These are phyloP conservation scores for Brachyrhaphis roseni DNA, from an alignment of 2,797 vertebrate species.

Conservation along the genomic window DNA sequence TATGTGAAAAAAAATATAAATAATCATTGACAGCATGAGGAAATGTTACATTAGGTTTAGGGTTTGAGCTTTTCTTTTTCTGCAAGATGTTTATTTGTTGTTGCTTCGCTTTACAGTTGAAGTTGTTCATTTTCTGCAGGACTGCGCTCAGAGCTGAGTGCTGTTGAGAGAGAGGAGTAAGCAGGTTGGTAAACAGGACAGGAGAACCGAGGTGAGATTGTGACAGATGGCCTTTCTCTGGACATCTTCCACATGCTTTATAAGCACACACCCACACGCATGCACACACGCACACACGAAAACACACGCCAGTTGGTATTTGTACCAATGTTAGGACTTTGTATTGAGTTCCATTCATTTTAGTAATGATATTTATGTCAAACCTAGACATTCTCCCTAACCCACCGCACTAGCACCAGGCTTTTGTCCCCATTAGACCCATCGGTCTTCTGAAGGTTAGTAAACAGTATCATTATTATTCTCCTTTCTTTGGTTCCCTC, in stretches of 20 bases:
- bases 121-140: neutral
- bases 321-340: no score
- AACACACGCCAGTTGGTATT: no score
- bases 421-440: no score
- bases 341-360: no score
- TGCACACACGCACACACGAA: no score
- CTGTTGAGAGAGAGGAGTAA: constrained; percentile 22
- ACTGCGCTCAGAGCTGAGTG: neutral
- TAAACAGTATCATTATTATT: neutral
- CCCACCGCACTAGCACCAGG: no score
- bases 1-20: no score
- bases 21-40: neutral
- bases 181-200: constrained; percentile 41
- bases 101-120: neutral
- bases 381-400: no score
- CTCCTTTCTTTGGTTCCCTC: neutral
- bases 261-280: constrained; percentile 11
- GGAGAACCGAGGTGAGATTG: constrained; percentile 45
- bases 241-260: constrained; percentile 50
- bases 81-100: neutral
- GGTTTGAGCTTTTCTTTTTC: no score
- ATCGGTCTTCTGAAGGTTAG: no score
- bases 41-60: neutral
- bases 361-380: no score
- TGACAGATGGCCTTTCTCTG: constrained; percentile 72